Percentiles rank a stretch among this genome's conserved stretches.
Conservation (phyloP, 2,888 invertebrate species). For the Thymelicus acteon region DNA sequence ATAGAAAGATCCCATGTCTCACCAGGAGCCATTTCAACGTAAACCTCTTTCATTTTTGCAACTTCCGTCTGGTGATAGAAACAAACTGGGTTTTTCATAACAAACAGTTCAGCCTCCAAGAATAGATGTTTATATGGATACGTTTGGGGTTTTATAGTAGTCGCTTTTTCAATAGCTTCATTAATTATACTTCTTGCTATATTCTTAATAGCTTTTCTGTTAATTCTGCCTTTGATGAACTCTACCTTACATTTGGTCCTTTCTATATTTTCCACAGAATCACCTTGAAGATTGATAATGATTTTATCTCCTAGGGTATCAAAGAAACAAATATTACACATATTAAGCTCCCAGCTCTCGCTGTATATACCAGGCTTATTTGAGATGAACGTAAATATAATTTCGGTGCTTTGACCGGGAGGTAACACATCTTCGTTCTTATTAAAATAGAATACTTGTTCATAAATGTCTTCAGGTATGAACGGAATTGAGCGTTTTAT, state of each 20-base stretch:
- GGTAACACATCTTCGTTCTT: slow-evolving; percentile 81
- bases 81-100: slow-evolving; percentile 74
- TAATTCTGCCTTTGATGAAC: slow-evolving; percentile 56
- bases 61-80: slow-evolving; percentile 78
- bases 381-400: slow-evolving; percentile 79
- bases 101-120: slow-evolving; percentile 70
- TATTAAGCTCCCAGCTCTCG: slow-evolving; percentile 80
- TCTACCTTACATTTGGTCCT: slow-evolving; percentile 51
- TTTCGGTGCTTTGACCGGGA: slow-evolving; percentile 74
- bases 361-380: slow-evolving; percentile 63
- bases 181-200: slow-evolving; percentile 53
- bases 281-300: slow-evolving; percentile 64
- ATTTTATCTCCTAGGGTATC: slow-evolving; percentile 60
- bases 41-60: slow-evolving; percentile 60
- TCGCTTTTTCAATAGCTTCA: slow-evolving; percentile 55
- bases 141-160: slow-evolving; percentile 55
- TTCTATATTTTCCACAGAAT: slow-evolving; percentile 60
- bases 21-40: slow-evolving; percentile 58
- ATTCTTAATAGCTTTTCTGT: slow-evolving; percentile 54
- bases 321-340: slow-evolving; percentile 71
- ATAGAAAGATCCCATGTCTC: slow-evolving; percentile 70
- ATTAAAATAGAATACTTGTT: slow-evolving; percentile 83
- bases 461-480: slow-evolving; percentile 60
- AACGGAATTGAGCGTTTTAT: slow-evolving; percentile 59
- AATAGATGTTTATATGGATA: slow-evolving; percentile 71